Evolutionary conservation across 1,140 invertebrate species (phyloP).

Genomic region (Anastrepha ludens): DNA sequence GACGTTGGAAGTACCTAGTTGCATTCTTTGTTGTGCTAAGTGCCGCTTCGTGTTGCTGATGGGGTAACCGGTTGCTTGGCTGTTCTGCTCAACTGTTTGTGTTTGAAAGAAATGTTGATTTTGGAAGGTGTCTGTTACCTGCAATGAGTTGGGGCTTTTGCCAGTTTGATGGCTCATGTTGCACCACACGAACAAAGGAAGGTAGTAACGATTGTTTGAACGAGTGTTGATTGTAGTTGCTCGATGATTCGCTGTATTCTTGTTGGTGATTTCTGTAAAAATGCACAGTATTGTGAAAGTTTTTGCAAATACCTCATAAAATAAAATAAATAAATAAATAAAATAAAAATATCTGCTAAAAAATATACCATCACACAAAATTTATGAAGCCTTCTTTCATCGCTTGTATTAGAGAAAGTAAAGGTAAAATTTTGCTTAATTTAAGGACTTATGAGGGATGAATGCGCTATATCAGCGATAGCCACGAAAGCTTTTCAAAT

Average conservation of each 20-base stretch:
- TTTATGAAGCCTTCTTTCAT: slow-evolving; percentile 6
- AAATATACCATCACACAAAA: slow-evolving; percentile 27
- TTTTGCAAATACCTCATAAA: background rate
- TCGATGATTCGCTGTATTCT: background rate
- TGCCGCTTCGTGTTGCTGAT: background rate
- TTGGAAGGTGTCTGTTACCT: slow-evolving; percentile 51
- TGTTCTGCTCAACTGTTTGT: slow-evolving; percentile 13
- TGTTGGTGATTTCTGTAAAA: slow-evolving; percentile 20
- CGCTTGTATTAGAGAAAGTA: slow-evolving; percentile 21
- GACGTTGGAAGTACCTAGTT: background rate
- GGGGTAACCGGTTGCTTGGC: background rate
- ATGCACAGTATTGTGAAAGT: slow-evolving; percentile 29
- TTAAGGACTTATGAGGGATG: background rate
- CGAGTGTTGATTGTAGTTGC: background rate
- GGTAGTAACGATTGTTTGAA: background rate
- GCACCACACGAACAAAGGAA: background rate
- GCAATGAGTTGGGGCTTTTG: slow-evolving; percentile 14
- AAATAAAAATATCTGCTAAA: background rate
- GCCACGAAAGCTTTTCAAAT: slow-evolving; percentile 4
- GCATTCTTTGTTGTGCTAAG: background rate
- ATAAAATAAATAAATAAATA: too few relatives aligned
- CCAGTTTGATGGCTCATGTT: background rate
- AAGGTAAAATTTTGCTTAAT: background rate
- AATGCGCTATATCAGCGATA: slow-evolving; percentile 13
- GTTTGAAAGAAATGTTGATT: slow-evolving; percentile 51